A percentile compares a stretch with the other conserved stretches of the same genome.
Conservation (phyloP, 2,113 vertebrate genomes). For the Pterophyllum scalare region DNA sequence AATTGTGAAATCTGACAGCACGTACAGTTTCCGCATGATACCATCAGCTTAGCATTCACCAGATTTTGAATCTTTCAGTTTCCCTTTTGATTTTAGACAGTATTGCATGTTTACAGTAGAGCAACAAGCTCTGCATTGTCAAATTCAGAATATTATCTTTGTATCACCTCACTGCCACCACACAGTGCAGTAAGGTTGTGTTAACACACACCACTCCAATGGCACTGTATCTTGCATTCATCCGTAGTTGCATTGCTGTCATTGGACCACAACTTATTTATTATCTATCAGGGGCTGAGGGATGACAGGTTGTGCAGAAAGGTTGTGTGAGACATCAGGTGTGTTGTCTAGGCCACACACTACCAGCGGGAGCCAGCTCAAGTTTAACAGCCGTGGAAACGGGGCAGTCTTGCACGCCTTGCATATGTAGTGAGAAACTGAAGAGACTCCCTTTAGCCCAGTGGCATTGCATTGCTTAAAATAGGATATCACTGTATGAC, state of each 20-base stretch:
- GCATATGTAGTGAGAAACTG: neutral
- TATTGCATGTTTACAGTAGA: neutral
- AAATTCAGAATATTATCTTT: neutral
- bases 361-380: neutral
- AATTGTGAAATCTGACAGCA: neutral
- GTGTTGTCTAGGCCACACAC: neutral
- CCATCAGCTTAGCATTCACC: neutral
- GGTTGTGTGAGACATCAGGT: slow-evolving; percentile 21
- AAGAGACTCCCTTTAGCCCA: neutral
- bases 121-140: neutral
- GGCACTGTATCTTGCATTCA: neutral
- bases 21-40: too few species aligned
- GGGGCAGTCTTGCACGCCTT: neutral
- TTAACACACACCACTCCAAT: slow-evolving; percentile 7
- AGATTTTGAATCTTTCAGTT: neutral
- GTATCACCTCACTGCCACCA: neutral
- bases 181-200: slow-evolving; percentile 32
- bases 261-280: neutral
- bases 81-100: neutral
- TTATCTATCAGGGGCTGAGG: neutral
- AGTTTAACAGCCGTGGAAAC: neutral
- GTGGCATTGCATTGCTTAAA: neutral
- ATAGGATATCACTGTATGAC: too few species aligned
- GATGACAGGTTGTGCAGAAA: neutral
- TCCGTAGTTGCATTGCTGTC: neutral